Conservation (phyloP, 2,113 vertebrate genomes). For the Zosterops pallidus region DNA sequence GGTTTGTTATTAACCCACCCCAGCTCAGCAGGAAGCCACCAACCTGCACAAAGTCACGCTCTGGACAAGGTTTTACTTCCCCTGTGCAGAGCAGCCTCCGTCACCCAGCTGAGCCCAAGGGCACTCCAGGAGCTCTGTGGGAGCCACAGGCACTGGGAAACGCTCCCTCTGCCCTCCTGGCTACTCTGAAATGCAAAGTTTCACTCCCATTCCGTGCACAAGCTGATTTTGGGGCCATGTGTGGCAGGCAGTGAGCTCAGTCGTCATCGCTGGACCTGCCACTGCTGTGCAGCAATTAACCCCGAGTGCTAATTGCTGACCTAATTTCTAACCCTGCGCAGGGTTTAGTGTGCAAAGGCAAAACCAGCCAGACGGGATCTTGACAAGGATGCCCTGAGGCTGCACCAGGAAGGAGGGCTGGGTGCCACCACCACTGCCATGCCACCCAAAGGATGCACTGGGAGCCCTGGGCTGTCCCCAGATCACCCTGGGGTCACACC, state of each 20-base stretch:
- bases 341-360: background rate
- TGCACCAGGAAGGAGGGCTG: background rate
- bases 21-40: background rate
- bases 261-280: accelerated
- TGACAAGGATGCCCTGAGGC: background rate
- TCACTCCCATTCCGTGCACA: accelerated
- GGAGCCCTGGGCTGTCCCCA: background rate
- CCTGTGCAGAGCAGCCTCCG: accelerated
- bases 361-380: background rate
- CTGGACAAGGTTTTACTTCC: background rate
- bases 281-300: background rate
- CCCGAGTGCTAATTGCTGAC: background rate
- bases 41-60: background rate
- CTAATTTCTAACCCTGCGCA: background rate
- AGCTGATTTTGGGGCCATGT: accelerated
- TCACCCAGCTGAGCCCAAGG: background rate
- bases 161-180: background rate
- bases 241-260: accelerated
- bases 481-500: background rate
- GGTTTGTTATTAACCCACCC: background rate
- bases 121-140: accelerated
- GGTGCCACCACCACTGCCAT: background rate
- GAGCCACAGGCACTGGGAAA: background rate
- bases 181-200: background rate
- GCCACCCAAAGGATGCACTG: background rate